Percentiles rank a stretch among this genome's conserved stretches.
phyloP scores from a whole-genome alignment of 2,797 vertebrate genomes.

The Pseudochaenichthys georgianus region DNA sequence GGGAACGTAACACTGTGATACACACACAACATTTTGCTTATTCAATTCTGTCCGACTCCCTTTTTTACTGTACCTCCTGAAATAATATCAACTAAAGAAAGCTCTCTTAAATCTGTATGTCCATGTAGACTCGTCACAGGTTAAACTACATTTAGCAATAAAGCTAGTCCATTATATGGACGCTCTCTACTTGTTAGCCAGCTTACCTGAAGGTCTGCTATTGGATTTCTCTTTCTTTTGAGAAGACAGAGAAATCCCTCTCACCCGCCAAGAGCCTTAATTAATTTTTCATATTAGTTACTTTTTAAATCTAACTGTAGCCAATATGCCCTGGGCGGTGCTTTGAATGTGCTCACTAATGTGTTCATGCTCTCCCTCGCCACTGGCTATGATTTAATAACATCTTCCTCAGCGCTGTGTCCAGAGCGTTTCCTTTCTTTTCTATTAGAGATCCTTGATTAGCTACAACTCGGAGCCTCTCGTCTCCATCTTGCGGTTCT shows the following conservation, averaged over 20 bases:
- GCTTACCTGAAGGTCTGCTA: slow-evolving; percentile 51
- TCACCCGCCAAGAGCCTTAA: slow-evolving; percentile 57
- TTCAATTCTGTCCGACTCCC: not conserved
- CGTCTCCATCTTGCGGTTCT: slow-evolving; percentile 32
- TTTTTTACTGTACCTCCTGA: not conserved
- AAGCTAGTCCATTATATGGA: slow-evolving; percentile 33
- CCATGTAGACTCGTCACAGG: slow-evolving; percentile 25
- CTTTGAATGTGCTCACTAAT: slow-evolving; percentile 77
- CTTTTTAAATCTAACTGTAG: slow-evolving; percentile 82
- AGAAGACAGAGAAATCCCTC: slow-evolving; percentile 47
- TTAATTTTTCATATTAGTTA: slow-evolving; percentile 85
- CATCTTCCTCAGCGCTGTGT: slow-evolving; percentile 69
- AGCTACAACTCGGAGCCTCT: slow-evolving; percentile 69
- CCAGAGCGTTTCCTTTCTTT: slow-evolving; percentile 64
- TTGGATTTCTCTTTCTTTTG: slow-evolving; percentile 30
- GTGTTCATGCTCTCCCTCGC: slow-evolving; percentile 69
- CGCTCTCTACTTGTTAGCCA: slow-evolving; percentile 4
- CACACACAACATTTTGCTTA: not conserved
- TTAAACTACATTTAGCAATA: slow-evolving; percentile 26
- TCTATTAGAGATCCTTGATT: slow-evolving; percentile 81
- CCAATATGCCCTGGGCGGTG: slow-evolving; percentile 67
- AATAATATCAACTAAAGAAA: slow-evolving; percentile 5
- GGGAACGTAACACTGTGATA: too few species aligned
- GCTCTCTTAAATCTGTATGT: not conserved
- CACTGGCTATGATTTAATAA: slow-evolving; percentile 84